Evolutionary conservation across 2,888 invertebrate genomes (phyloP), one percentile per base, ranked within the genome.

Genomic region (Chrysolina haemoptera): DNA sequence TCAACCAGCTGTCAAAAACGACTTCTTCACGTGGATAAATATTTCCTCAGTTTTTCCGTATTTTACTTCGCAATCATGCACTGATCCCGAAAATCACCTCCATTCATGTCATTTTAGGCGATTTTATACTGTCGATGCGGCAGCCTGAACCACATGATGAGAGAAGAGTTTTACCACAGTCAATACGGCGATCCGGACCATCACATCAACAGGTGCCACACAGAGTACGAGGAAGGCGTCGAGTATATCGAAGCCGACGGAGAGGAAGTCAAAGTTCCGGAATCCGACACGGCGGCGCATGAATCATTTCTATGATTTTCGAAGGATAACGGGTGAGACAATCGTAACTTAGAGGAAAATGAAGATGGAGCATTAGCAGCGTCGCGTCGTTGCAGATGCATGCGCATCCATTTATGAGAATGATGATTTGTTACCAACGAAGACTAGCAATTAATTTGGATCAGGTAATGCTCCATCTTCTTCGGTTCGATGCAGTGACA

Each of bases 101-200:
- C 0, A 35, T 6, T 27, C 27, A 27, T 27, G 22, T n/a, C 20
- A 63, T 63, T 63, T n/a, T 40, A 96, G 88, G 97, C 98, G 88
- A 98, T 98, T 78, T 91, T 98, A 46, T 96, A 95, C 90, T 97
- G 96, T 88, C 92, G 95, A 64, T 96, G 96, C 88, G 94, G 95
- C 53, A 95, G 95, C 79, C 89, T 97, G 77, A 96, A 96, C 86
- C 94, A 94, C 84, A 95, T 96, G 94, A 96, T 96, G 96, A 90
- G 96, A n/a, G 96, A 96, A 84, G 96, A 96, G 86, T 96, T 96
- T 88, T 97, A 96, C 85, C 96, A 96, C 86, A 96, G 94, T 85
- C 96, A 96, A 87, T 96, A 96, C 85, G 96, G 96, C 6, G 95
- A 95, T 82, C 96, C 96, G 1, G 93, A 92, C 68, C 91, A 90